Evolutionary conservation across 2,888 invertebrate genomes (phyloP).

Genomic region (Prosapia bicincta): DNA sequence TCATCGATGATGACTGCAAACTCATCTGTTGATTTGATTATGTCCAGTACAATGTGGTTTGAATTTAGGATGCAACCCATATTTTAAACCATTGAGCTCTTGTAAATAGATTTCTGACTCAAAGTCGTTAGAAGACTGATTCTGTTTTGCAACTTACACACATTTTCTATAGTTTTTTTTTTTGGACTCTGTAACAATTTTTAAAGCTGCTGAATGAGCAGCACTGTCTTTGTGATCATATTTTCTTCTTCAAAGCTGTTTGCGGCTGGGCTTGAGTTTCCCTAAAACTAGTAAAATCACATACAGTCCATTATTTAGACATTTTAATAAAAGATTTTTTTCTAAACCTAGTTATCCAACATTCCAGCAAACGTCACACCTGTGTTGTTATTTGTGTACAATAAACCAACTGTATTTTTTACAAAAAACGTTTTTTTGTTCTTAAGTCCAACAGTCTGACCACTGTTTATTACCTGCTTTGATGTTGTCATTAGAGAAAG

Average conservation of each 20-base stretch:
- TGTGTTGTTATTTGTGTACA: conserved; percentile 11
- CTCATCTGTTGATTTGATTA: neutral
- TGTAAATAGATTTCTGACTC: too few species aligned
- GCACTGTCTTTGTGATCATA: neutral
- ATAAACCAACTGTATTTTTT: conserved; percentile 5
- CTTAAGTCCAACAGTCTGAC: neutral
- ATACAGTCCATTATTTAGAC: conserved; percentile 12
- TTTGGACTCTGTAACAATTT: neutral
- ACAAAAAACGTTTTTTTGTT: conserved; percentile 14
- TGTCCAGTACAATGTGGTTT: conserved; percentile 3
- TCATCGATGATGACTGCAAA: neutral
- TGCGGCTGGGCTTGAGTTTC: neutral
- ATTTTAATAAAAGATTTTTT: conserved; percentile 11
- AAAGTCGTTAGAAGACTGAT: conserved; percentile 17
- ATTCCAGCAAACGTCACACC: neutral
- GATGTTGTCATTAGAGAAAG: conserved; percentile 5
- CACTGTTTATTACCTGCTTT: neutral
- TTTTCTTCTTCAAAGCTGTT: neutral
- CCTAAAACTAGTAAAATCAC: conserved; percentile 11
- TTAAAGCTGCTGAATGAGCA: neutral
- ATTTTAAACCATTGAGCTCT: conserved; percentile 13
- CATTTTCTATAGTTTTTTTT: neutral
- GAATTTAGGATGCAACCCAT: conserved; percentile 17
- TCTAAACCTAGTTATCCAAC: conserved; percentile 10
- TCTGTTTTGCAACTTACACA: conserved; percentile 13